Evolutionary conservation across 1,140 invertebrate genomes (phyloP), one percentile per base, ranked within the genome.

Genomic region (Dreissena rostriformis): DNA sequence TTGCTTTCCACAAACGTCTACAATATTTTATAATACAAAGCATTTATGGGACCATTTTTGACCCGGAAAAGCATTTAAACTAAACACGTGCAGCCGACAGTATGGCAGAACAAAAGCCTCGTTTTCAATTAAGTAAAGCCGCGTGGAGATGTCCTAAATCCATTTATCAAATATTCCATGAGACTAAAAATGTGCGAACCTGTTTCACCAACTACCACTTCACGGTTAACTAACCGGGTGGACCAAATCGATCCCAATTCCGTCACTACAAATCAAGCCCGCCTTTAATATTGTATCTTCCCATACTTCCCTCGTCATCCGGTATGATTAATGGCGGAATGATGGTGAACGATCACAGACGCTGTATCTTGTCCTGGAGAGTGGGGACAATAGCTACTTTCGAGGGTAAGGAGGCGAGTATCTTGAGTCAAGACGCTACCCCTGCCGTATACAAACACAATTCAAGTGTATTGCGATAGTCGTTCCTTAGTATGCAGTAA

Each of bases 51-150:
- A 19, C 53, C 53, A 12, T 57, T 57, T 57, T 14, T 19, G 53
- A 57, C 53, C 12, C 53, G 12, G 53, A 57, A 57, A 57, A 57
- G 53, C 12, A 12, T 14, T 14, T 57, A 57, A 12, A 57, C 53
- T 63, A 22, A 28, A 66, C 76, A 79, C 76, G 76, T 79, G 76
- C 76, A 68, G 51, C 57, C 15, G 29, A 51, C 70, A 55, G 19
- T 49, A 68, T 26, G 28, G 0, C 49, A 49, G 65, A 79, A 79
- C 76, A 79, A 79, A 79, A 79, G 76, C 67, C 65, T 79, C 53
- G 70, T 68, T 67, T 79, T 79, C 65, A 79, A 79, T 79, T 79
- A 79, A 68, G 76, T 79, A 79, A 79, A 79, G 52, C 66, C 51
- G n/a, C 28, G 12, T 79, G 11, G 70, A 79, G 65, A 52, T 28